Conservation (phyloP, 2,797 vertebrate genomes). For the Eupleurogrammus muticus region DNA sequence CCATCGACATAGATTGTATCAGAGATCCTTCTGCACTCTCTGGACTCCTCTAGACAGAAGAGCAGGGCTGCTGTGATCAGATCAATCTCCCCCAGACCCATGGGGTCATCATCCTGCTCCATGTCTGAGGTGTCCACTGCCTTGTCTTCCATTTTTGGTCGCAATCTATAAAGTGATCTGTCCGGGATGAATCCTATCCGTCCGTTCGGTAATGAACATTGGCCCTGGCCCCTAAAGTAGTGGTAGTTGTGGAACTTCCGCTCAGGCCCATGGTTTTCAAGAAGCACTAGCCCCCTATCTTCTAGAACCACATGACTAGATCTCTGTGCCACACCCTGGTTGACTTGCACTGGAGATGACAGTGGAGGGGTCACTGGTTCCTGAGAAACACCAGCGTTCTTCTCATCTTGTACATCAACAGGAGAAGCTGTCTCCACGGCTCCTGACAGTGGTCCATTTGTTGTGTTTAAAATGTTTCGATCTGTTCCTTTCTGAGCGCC, state of each 20-base stretch:
- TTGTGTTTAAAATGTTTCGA: constrained; percentile 62
- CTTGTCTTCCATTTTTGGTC: constrained; percentile 91
- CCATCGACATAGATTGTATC: constrained; percentile 91
- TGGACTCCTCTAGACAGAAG: constrained; percentile 96
- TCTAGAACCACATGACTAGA: constrained; percentile 77
- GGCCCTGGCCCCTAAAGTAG: constrained; percentile 82
- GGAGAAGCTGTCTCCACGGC: constrained; percentile 64
- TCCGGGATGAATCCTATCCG: constrained; percentile 80
- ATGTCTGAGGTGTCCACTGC: constrained; percentile 95
- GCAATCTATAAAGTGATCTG: constrained; percentile 69
- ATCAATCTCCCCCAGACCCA: constrained; percentile 96
- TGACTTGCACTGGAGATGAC: constrained; percentile 62
- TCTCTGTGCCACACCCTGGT: constrained; percentile 80
- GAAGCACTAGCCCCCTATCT: constrained; percentile 73
- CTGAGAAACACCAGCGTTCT: constrained; percentile 70
- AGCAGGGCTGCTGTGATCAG: constrained; percentile 95
- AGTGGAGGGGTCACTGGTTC: constrained; percentile 58
- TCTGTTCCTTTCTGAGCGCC: constrained; percentile 63
- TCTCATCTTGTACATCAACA: constrained; percentile 72
- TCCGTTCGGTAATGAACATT: constrained; percentile 80
- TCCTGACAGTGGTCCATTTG: constrained; percentile 72
- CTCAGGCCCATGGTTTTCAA: constrained; percentile 78
- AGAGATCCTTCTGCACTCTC: constrained; percentile 93
- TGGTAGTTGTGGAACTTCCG: constrained; percentile 84
- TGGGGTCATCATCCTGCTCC: constrained; percentile 91